These are phyloP conservation scores for Tragulus kanchil DNA, from an alignment of 2,113 vertebrate species.

Conservation along the genomic window DNA sequence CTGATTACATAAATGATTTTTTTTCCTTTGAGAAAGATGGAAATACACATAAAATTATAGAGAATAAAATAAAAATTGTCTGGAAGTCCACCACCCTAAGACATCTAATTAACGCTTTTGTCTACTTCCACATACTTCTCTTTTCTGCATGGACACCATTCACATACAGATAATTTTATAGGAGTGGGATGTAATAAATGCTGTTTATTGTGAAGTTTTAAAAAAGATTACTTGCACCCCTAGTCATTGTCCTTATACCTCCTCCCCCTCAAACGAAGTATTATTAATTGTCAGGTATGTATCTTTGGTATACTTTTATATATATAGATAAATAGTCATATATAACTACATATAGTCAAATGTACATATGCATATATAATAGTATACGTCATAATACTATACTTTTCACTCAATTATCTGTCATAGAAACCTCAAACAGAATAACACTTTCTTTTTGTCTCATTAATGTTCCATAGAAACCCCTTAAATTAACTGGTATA, in stretches of 20 bases:
- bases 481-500: not conserved
- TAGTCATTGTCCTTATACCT: not conserved
- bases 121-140: not conserved
- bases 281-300: not conserved
- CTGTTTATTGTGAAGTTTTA: not conserved
- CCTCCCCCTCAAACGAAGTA: not conserved
- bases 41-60: not conserved
- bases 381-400: not conserved
- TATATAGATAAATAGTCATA: not conserved
- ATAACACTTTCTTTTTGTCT: not conserved
- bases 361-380: not conserved
- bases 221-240: not conserved
- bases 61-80: constrained; percentile 26
- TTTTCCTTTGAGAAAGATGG: not conserved
- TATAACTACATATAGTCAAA: not conserved
- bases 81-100: not conserved
- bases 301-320: constrained; percentile 19
- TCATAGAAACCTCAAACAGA: not conserved
- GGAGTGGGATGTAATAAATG: not conserved
- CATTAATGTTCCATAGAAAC: not conserved
- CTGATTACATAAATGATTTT: not conserved
- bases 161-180: not conserved
- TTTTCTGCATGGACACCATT: not conserved
- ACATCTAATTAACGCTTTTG: constrained; percentile 38
- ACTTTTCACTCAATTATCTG: not conserved